Evolutionary conservation across 37 sponge, comb jelly and placozoan species (phyloP).

Genomic region (Agelas oroides): DNA sequence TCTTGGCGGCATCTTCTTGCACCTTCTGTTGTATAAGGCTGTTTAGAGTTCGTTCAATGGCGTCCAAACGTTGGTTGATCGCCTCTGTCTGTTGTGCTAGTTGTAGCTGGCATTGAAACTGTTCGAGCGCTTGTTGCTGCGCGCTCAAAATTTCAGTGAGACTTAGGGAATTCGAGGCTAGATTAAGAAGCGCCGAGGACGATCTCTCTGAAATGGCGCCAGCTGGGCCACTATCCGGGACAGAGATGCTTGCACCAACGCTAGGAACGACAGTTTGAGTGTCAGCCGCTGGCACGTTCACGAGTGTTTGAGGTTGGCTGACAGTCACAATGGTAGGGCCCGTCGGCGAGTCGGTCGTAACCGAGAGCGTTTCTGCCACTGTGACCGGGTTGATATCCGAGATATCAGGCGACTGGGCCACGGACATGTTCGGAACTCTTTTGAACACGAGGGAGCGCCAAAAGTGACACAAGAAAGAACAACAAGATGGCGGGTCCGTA

Average conservation of each 20-base stretch:
- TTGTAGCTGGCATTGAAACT: slow-evolving; percentile 85
- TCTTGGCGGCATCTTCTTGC: slow-evolving; percentile 72
- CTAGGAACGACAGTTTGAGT: slow-evolving; percentile 20
- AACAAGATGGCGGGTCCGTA: slow-evolving; percentile 47
- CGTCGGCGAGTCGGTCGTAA: slow-evolving; percentile 25
- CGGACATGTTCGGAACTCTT: slow-evolving; percentile 60
- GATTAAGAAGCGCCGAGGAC: slow-evolving; percentile 70
- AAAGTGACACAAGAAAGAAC: slow-evolving; percentile 12
- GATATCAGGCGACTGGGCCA: slow-evolving; percentile 35
- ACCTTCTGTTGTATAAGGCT: slow-evolving; percentile 82
- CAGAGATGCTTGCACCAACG: slow-evolving; percentile 69
- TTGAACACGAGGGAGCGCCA: background rate
- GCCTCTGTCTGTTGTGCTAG: slow-evolving; percentile 84
- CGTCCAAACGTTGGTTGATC: slow-evolving; percentile 84
- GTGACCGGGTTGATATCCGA: slow-evolving; percentile 63
- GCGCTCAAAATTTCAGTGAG: slow-evolving; percentile 86
- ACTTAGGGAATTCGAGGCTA: slow-evolving; percentile 76
- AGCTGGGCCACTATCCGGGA: slow-evolving; percentile 17
- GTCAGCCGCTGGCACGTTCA: background rate
- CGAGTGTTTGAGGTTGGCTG: background rate
- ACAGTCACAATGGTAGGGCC: background rate
- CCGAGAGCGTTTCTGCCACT: slow-evolving; percentile 51
- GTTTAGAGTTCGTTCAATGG: slow-evolving; percentile 83
- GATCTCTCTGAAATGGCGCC: slow-evolving; percentile 42
- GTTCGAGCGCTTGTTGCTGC: slow-evolving; percentile 88